Conservation (phyloP, 2,113 vertebrate species). For the Mesembrinibis cayennensis region DNA sequence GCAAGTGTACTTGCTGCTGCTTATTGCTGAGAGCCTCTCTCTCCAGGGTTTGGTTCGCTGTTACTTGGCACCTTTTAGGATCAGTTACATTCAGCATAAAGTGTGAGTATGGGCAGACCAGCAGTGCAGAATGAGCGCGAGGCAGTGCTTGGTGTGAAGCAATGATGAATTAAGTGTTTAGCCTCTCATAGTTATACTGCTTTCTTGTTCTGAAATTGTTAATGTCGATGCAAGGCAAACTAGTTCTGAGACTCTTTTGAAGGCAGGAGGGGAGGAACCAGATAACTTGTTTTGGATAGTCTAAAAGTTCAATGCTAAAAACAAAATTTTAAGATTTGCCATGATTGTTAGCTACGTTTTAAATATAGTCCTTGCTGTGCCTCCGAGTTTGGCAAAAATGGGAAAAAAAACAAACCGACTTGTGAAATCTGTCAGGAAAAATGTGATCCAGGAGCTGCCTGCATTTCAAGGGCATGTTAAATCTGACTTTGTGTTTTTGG, state of each 20-base stretch:
- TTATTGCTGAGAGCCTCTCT: neutral
- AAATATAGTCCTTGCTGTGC: constrained; percentile 24
- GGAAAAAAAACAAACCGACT: neutral
- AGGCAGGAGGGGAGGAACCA: neutral
- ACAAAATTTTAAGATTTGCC: neutral
- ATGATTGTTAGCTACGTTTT: neutral
- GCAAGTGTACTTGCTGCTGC: neutral
- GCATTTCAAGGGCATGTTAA: constrained; percentile 35
- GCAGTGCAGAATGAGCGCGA: neutral
- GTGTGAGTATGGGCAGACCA: neutral
- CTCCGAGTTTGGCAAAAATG: constrained; percentile 19
- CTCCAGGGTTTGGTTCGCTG: neutral
- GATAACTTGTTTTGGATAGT: neutral
- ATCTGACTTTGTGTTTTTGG: neutral
- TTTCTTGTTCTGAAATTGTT: neutral
- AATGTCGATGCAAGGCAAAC: neutral
- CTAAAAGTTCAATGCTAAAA: neutral
- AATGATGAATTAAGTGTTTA: neutral
- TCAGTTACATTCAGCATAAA: fast-evolving
- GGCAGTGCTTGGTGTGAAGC: neutral
- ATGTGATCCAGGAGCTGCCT: neutral
- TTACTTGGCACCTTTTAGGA: neutral
- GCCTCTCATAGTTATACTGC: neutral
- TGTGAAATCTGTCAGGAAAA: constrained; percentile 34
- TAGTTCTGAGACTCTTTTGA: constrained; percentile 12